A percentile compares a stretch with the other conserved stretches of the same genome.
phyloP scores from a whole-genome alignment of 2,888 invertebrate species.

The Blastobasis adustella region DNA sequence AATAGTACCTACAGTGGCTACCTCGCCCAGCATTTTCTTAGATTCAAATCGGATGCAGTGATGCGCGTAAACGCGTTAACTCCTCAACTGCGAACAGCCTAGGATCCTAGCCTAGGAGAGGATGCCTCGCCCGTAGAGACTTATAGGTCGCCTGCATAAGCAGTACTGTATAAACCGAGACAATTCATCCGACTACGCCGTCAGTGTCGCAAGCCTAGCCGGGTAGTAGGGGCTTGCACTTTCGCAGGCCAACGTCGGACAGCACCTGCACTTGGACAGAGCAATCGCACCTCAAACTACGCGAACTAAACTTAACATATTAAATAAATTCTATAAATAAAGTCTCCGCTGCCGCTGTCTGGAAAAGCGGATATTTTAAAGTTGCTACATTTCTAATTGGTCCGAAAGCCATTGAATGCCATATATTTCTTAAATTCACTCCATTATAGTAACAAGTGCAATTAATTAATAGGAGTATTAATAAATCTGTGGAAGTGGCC shows the following conservation, averaged over 20 bases:
- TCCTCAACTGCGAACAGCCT: no score
- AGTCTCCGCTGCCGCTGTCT: no score
- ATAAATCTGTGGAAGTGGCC: no score
- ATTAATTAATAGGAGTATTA: not conserved
- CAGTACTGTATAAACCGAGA: not conserved
- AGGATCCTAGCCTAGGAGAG: no score
- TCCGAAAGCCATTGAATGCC: not conserved
- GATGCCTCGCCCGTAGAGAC: no score
- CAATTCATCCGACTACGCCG: not conserved
- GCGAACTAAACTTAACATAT: not conserved
- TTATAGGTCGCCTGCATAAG: no score
- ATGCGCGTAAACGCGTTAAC: no score
- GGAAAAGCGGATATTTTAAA: constrained; percentile 1
- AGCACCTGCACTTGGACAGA: constrained; percentile 1
- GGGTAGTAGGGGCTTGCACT: constrained; percentile 43
- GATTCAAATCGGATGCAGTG: no score
- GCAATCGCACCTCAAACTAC: not conserved
- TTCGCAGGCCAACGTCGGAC: constrained; percentile 37
- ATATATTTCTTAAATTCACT: no score
- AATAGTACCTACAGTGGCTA: no score
- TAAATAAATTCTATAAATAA: no score
- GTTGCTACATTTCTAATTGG: constrained; percentile 4
- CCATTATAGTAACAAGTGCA: not conserved
- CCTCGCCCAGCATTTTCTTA: no score
- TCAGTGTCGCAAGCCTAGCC: constrained; percentile 33